A percentile compares a stretch with the other conserved stretches of the same genome.
Conservation (phyloP, 2,888 invertebrate species). For the Tipula unca region DNA sequence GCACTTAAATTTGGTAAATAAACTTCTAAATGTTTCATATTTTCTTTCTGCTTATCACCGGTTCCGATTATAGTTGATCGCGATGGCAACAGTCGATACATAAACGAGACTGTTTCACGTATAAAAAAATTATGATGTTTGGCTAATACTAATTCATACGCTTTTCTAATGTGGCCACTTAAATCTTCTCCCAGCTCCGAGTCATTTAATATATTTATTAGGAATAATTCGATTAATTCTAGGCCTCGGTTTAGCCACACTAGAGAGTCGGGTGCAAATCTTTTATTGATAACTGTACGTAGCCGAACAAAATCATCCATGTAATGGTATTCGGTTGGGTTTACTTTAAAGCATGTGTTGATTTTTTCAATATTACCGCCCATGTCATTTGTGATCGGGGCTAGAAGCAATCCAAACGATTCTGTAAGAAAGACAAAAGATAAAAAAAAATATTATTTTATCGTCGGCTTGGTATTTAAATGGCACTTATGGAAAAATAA, state of each 20-base stretch:
- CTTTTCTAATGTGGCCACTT: constrained; percentile 51
- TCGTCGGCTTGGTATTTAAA: no score
- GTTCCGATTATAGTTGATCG: constrained; percentile 48
- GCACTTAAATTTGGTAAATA: constrained; percentile 41
- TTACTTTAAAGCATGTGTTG: constrained; percentile 45
- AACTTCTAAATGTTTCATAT: constrained; percentile 40
- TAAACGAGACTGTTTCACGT: constrained; percentile 45
- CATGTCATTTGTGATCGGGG: constrained; percentile 68
- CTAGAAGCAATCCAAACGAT: constrained; percentile 62
- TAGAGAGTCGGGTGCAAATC: constrained; percentile 52
- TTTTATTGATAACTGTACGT: constrained; percentile 48
- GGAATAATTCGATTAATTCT: constrained; percentile 38
- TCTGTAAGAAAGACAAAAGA: constrained; percentile 57
- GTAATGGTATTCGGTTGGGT: constrained; percentile 47
- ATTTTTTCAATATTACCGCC: constrained; percentile 69
- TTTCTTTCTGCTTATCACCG: constrained; percentile 38
- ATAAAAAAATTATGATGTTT: constrained; percentile 47
- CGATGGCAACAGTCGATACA: constrained; percentile 55
- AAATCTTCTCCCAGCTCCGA: constrained; percentile 45
- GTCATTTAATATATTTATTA: constrained; percentile 38
- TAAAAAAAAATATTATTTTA: no score
- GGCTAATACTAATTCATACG: constrained; percentile 63
- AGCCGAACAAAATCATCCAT: constrained; percentile 59
- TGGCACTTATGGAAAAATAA: no score
- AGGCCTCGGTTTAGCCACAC: constrained; percentile 57